A percentile compares a stretch with the other conserved stretches of the same genome.
phyloP scores from a whole-genome alignment of 1,140 invertebrate genomes.

The Palaemon carinicauda region DNA sequence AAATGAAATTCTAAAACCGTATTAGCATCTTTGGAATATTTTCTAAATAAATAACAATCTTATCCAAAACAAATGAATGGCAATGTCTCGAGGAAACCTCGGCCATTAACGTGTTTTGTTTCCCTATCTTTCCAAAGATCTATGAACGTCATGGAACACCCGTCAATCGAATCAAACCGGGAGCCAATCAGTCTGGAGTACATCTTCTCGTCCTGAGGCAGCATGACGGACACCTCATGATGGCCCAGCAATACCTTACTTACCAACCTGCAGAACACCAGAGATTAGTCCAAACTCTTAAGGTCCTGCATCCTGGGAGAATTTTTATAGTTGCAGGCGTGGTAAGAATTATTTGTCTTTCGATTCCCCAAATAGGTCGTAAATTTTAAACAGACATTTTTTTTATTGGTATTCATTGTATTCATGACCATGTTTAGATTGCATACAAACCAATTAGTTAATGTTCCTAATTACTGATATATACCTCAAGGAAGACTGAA shows the following conservation, averaged over 20 bases:
- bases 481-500: too few species aligned
- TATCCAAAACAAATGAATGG: too few species aligned
- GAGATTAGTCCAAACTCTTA: background rate
- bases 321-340: background rate
- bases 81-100: too few species aligned
- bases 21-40: too few species aligned
- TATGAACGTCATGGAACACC: background rate
- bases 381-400: too few species aligned
- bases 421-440: too few species aligned
- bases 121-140: background rate
- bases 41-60: too few species aligned
- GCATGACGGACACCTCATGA: constrained; percentile 1
- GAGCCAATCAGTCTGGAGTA: constrained; percentile 14
- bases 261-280: constrained; percentile 36
- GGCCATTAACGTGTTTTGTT: background rate
- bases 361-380: too few species aligned
- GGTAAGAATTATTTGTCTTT: background rate
- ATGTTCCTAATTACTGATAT: too few species aligned
- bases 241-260: constrained; percentile 24
- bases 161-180: background rate
- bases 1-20: too few species aligned
- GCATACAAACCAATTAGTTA: too few species aligned
- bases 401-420: too few species aligned
- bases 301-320: constrained; percentile 11
- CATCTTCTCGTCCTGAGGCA: constrained; percentile 22